A percentile compares a stretch with the other conserved stretches of the same genome.
phyloP scores from a whole-genome alignment of 2,797 vertebrate species.

The Setipinna tenuifilis region DNA sequence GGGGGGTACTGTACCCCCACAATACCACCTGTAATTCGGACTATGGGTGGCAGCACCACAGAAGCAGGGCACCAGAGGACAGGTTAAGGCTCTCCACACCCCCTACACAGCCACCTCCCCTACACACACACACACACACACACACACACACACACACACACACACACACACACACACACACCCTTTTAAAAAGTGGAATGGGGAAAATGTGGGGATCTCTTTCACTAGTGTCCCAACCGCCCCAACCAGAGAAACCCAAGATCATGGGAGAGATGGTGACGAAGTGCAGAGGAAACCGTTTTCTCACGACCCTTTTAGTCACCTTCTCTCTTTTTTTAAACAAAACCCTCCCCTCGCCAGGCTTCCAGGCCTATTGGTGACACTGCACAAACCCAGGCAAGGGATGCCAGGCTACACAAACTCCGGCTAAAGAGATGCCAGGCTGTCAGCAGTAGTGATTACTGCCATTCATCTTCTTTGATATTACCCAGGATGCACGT shows the following conservation, averaged over 20 bases:
- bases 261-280: slow-evolving; percentile 66
- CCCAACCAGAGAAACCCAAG: slow-evolving; percentile 69
- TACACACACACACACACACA: slow-evolving; percentile 9
- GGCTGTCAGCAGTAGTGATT: not conserved
- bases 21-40: too few relatives aligned
- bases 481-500: not conserved
- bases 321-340: slow-evolving; percentile 39
- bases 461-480: not conserved
- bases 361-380: not conserved
- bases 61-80: not conserved
- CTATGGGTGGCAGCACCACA: not conserved
- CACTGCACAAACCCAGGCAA: not conserved
- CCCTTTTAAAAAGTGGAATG: slow-evolving; percentile 59
- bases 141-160: slow-evolving; percentile 16
- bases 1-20: too few relatives aligned
- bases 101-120: too few relatives aligned
- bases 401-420: too few relatives aligned
- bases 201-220: slow-evolving; percentile 65
- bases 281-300: slow-evolving; percentile 63
- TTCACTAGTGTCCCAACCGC: slow-evolving; percentile 64
- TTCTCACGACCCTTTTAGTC: slow-evolving; percentile 77
- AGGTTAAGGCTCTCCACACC: not conserved
- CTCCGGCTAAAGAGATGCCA: not conserved
- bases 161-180: slow-evolving; percentile 42
- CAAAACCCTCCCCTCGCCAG: slow-evolving; percentile 44